Evolutionary conservation across 2,113 vertebrate species (phyloP), one percentile per base, ranked within the genome.

Genomic region (Mobula birostris): DNA sequence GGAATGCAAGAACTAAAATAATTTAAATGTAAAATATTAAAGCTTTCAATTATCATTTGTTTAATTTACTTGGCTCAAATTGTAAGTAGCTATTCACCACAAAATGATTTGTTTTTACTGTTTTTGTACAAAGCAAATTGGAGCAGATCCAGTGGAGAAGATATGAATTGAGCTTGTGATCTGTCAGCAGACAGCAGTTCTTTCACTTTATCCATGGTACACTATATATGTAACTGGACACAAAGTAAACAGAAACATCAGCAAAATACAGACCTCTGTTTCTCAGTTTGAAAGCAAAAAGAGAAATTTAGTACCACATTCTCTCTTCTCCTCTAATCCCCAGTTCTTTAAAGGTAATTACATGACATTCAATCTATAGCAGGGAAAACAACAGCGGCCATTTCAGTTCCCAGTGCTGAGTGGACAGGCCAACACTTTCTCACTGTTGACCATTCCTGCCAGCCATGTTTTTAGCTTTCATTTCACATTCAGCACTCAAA

Each of bases 171-270:
- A 94, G 94, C 95, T 76, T 95, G 95, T 95, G 94, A n/a, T 96
- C 95, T 95, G 95, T 95, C 95, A 95, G 94, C 95, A 90, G 94
- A 95, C 92, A 94, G 94, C 94, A 96, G 96, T 94, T 88, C 95
- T 96, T 97, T 96, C 94, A 94, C 95, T 96, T 97, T 96, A 96
- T 95, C 95, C 94, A 95, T 96, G 96, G 95, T 97, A 96, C 96
- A 95, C 94, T 94, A 21, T 29, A 95, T 94, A 94, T 96, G 95
- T 96, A 96, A 96, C 95, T 85, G 95, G 97, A 95, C 95, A 95
- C 93, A 95, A 94, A 76, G 32, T 80, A 94, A 95, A 95, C 95
- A 95, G 96, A 96, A 96, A 95, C 94, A 95, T 94, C 94, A 32
- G 74, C 91, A 94, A 96, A 96, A 95, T 95, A 95, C 94, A 95